Evolutionary conservation across 2,113 vertebrate species (phyloP), one percentile per base, ranked within the genome.

Genomic region (Ophiodon elongatus): DNA sequence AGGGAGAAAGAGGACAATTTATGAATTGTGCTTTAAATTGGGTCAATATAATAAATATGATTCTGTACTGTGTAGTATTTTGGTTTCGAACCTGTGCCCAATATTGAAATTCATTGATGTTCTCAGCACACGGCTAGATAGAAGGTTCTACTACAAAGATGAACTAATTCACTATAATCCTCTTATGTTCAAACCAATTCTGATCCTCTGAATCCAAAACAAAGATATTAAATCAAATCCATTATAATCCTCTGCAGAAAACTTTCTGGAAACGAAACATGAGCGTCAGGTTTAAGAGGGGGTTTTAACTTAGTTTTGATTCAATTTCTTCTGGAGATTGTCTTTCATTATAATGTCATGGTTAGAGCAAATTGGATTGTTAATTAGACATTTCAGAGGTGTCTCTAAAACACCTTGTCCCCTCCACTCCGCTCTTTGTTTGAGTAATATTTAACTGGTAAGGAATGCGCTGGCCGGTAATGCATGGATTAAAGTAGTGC

Each of bases 161-260:
- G 3, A 84, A 79, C 77, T 81, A 80, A 83, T 80, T 89, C 67
- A 70, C 39, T 72, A 8, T 89, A 92, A 91, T 90, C 85, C 72
- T 82, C 69, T 87, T 85, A 87, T 87, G 59, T 78, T 91, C 66
- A 79, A 89, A 89, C 82, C 54, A 75, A 64, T 74, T 81, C 74
- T 85, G 52, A 83, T 70, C 78, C 85, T 73, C 77, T 82, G 76
- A 90, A 85, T 85, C 83, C 83, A 84, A 88, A 91, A 91, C 85
- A 80, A 85, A 85, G 79, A 92, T 85, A 85, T 87, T 78, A 80
- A 92, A 91, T 90, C 52, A 85, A 83, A 89, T 87, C 85, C 77
- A 68, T 75, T 79, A 56, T 86, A 91, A 91, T 89, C 88, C 82
- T 85, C 75, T 82, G 72, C 5, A 66, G 73, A 47, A 86, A 90